These are phyloP conservation scores for Schizotus pectinicornis DNA, from an alignment of 2,888 invertebrate species.

Conservation along the genomic window DNA sequence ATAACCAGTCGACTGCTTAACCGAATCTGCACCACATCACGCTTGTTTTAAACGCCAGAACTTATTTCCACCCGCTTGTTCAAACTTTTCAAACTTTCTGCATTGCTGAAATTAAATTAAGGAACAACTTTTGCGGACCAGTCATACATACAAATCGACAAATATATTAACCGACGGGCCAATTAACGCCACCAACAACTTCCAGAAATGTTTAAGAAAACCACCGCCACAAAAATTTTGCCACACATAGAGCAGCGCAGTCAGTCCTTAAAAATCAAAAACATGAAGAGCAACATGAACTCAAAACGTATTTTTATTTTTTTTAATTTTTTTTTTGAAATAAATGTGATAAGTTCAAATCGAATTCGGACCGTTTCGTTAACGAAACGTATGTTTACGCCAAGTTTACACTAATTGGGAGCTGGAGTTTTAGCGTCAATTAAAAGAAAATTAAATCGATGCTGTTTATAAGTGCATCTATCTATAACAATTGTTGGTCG, in stretches of 20 bases:
- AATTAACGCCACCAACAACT: constrained; percentile 5
- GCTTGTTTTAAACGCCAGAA: constrained; percentile 9
- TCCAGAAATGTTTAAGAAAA: not conserved
- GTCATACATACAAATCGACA: constrained; percentile 26
- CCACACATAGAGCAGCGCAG: not conserved
- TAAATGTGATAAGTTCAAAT: too few relatives aligned
- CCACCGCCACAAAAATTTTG: constrained; percentile 4
- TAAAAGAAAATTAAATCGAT: too few relatives aligned
- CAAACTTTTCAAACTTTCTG: constrained; percentile 28
- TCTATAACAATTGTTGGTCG: too few relatives aligned
- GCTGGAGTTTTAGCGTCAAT: too few relatives aligned
- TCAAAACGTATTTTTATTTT: too few relatives aligned
- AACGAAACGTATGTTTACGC: too few relatives aligned
- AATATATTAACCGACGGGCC: constrained; percentile 16
- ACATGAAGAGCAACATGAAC: not conserved
- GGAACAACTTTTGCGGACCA: constrained; percentile 24
- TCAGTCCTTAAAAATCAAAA: not conserved
- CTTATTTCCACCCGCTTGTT: constrained; percentile 17
- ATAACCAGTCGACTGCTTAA: constrained; percentile 8
- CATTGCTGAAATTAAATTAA: constrained; percentile 28
- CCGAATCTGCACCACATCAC: not conserved
- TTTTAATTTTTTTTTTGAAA: too few relatives aligned
- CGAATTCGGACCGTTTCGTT: too few relatives aligned
- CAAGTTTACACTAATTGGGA: too few relatives aligned
- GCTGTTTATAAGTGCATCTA: too few relatives aligned